Evolutionary conservation across 2,888 invertebrate genomes (phyloP).

Genomic region (Gerris lacustris): DNA sequence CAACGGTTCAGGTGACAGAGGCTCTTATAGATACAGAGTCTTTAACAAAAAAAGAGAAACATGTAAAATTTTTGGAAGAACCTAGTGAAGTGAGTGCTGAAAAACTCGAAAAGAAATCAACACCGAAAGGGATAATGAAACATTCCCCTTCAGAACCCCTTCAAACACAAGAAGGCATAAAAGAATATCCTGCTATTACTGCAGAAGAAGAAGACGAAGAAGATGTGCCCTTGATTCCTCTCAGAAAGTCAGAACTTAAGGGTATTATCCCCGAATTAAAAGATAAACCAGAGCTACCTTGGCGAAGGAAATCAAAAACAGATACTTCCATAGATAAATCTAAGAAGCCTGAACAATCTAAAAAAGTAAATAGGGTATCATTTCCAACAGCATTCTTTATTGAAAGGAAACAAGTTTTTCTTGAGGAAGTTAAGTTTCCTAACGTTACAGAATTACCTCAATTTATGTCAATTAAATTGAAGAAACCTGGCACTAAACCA

Average conservation of each 20-base stretch:
- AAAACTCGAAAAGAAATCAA: constrained; percentile 19
- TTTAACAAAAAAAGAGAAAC: constrained; percentile 22
- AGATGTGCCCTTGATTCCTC: constrained; percentile 20
- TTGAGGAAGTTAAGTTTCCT: constrained; percentile 23
- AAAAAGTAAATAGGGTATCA: background rate
- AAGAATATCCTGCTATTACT: background rate
- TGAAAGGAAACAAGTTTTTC: constrained; percentile 24
- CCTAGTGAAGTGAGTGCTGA: constrained; percentile 36
- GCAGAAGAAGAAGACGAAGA: constrained; percentile 17
- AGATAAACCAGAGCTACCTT: constrained; percentile 30
- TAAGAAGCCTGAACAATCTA: background rate
- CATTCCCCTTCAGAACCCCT: constrained; percentile 19
- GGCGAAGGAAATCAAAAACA: constrained; percentile 25
- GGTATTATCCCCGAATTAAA: constrained; percentile 23
- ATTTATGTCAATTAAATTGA: constrained; percentile 46
- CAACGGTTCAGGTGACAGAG: no score
- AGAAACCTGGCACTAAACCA: constrained; percentile 20
- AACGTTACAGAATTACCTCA: constrained; percentile 42
- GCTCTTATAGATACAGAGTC: background rate
- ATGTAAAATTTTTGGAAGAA: constrained; percentile 32
- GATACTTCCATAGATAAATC: constrained; percentile 12
- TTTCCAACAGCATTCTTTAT: constrained; percentile 10
- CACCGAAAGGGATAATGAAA: constrained; percentile 27
- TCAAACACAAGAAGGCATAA: constrained; percentile 23
- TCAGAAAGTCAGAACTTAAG: constrained; percentile 18